Evolutionary conservation across 2,797 vertebrate genomes (phyloP).

Genomic region (Eleutherodactylus coqui): DNA sequence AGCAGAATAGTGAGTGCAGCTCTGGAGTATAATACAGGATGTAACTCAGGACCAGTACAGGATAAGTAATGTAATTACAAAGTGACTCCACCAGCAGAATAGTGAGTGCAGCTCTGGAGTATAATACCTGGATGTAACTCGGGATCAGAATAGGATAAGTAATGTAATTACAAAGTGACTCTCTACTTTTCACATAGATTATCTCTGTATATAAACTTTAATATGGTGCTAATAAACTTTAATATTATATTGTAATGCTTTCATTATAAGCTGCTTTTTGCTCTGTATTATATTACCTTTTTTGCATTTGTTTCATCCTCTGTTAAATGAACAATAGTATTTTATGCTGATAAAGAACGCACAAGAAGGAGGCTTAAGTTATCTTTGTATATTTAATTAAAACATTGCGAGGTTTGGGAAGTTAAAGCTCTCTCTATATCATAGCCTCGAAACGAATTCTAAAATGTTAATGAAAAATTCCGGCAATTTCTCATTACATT

Average conservation of each 20-base stretch:
- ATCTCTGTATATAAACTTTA: background rate
- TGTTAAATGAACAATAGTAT: slow-evolving; percentile 47
- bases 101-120: background rate
- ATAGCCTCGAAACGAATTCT: slow-evolving; percentile 32
- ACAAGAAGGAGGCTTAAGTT: slow-evolving; percentile 44
- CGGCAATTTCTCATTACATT: slow-evolving; percentile 29
- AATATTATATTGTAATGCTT: slow-evolving; percentile 8
- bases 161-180: background rate
- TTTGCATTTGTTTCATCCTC: slow-evolving; percentile 9
- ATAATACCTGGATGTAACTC: background rate
- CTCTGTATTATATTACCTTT: slow-evolving; percentile 31
- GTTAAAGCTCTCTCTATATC: slow-evolving; percentile 28
- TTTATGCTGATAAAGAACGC: slow-evolving; percentile 33
- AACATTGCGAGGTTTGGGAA: slow-evolving; percentile 42
- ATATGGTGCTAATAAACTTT: background rate
- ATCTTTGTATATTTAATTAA: slow-evolving; percentile 51
- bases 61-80: too few relatives aligned
- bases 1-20: too few relatives aligned
- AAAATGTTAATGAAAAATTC: slow-evolving; percentile 46
- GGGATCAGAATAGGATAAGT: background rate
- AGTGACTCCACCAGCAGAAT: too few relatives aligned
- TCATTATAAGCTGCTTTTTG: background rate
- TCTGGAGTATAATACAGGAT: too few relatives aligned
- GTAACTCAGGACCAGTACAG: too few relatives aligned
- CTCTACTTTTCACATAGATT: background rate